Evolutionary conservation across 2,888 invertebrate species (phyloP).

Genomic region (Blomia tropicalis): DNA sequence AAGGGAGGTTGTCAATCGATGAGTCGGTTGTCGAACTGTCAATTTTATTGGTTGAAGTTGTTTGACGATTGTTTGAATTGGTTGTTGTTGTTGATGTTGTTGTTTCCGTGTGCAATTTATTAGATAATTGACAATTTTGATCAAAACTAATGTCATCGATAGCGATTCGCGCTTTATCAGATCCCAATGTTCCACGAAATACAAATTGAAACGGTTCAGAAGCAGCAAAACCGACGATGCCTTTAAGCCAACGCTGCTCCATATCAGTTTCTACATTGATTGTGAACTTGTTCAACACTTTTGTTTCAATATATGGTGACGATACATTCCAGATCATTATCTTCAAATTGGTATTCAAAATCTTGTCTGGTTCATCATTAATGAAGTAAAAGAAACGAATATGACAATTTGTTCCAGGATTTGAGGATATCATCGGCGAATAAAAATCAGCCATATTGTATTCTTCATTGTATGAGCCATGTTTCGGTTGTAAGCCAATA

Average conservation of each 20-base stretch:
- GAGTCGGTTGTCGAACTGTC: neutral
- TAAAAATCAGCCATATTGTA: neutral
- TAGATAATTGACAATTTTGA: neutral
- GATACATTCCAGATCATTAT: neutral
- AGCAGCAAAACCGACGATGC: neutral
- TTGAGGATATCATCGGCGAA: neutral
- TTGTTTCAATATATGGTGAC: neutral
- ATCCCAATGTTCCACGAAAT: neutral
- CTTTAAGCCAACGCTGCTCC: neutral
- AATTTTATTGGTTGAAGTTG: neutral
- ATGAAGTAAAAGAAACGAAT: constrained; percentile 16
- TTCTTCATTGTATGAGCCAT: neutral
- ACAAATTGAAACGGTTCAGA: constrained; percentile 3
- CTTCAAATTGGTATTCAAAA: neutral
- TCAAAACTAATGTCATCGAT: constrained; percentile 6
- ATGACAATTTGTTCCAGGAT: neutral
- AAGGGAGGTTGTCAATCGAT: neutral
- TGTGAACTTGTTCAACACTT: neutral
- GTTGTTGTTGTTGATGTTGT: neutral
- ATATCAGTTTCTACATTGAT: neutral
- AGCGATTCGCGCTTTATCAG: neutral
- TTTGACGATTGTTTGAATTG: neutral
- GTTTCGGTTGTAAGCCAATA: neutral
- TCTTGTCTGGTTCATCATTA: constrained; percentile 1
- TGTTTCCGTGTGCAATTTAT: neutral